Evolutionary conservation across 2,888 invertebrate genomes (phyloP).

Genomic region (Pseudococcus longispinus): DNA sequence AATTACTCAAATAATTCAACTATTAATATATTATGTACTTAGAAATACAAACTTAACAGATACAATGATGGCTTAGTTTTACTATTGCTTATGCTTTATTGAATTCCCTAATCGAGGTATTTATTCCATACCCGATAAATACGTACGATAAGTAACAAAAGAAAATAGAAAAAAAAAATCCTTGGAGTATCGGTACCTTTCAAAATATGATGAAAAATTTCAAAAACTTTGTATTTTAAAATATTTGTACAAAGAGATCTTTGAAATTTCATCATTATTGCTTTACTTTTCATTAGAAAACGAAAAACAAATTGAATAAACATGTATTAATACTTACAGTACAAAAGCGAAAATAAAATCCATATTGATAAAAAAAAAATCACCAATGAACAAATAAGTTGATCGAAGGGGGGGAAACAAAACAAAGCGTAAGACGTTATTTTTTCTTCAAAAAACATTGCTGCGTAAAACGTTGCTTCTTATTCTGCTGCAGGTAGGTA

Average conservation of each 20-base stretch:
- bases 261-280: slow-evolving; percentile 29
- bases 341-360: slow-evolving; percentile 9
- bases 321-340: not conserved
- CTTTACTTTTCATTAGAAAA: not conserved
- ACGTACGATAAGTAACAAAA: slow-evolving; percentile 40
- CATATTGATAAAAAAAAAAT: not conserved
- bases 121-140: slow-evolving; percentile 37
- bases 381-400: slow-evolving; percentile 9
- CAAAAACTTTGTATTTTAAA: not conserved
- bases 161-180: slow-evolving; percentile 28
- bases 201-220: slow-evolving; percentile 22
- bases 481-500: not conserved
- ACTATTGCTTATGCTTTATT: slow-evolving; percentile 52
- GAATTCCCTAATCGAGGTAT: slow-evolving; percentile 48
- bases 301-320: not conserved
- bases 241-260: slow-evolving; percentile 30
- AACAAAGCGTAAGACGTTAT: not conserved
- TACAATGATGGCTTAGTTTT: slow-evolving; percentile 54
- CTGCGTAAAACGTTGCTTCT: not conserved
- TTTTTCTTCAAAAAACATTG: not conserved
- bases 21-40: slow-evolving; percentile 49
- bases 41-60: slow-evolving; percentile 45
- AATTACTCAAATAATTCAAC: slow-evolving; percentile 53
- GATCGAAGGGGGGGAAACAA: not conserved
- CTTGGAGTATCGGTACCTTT: slow-evolving; percentile 46